Percentiles rank a stretch among this genome's conserved stretches.
Conservation (phyloP, 2,113 vertebrate genomes). For the Vulpes vulpes region DNA sequence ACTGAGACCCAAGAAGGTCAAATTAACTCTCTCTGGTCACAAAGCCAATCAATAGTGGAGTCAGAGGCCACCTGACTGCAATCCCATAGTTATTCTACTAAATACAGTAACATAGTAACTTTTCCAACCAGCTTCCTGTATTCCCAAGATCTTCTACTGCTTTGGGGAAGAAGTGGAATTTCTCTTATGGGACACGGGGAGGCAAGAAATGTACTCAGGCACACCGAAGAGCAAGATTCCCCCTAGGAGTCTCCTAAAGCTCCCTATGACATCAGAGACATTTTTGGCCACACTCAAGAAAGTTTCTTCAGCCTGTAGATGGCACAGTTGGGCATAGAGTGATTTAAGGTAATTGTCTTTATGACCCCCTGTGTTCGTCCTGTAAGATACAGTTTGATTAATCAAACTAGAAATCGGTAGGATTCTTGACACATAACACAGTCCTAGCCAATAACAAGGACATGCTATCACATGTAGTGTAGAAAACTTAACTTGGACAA, state of each 20-base stretch:
- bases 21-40: neutral
- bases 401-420: neutral
- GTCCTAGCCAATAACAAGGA: neutral
- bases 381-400: neutral
- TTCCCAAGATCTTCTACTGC: neutral
- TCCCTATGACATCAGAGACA: neutral
- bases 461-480: neutral
- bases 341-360: neutral
- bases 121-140: neutral
- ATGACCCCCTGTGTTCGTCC: neutral
- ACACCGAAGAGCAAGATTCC: neutral
- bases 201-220: neutral
- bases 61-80: neutral
- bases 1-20: neutral
- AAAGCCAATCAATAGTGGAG: neutral
- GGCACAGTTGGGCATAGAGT: neutral
- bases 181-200: neutral
- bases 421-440: conserved; percentile 23
- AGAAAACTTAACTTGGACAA: conserved; percentile 39
- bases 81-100: neutral
- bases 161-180: neutral
- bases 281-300: neutral
- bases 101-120: neutral
- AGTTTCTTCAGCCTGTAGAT: conserved; percentile 8
- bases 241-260: neutral